Evolutionary conservation across 1,140 invertebrate genomes (phyloP).

Genomic region (Eumaeus atala): DNA sequence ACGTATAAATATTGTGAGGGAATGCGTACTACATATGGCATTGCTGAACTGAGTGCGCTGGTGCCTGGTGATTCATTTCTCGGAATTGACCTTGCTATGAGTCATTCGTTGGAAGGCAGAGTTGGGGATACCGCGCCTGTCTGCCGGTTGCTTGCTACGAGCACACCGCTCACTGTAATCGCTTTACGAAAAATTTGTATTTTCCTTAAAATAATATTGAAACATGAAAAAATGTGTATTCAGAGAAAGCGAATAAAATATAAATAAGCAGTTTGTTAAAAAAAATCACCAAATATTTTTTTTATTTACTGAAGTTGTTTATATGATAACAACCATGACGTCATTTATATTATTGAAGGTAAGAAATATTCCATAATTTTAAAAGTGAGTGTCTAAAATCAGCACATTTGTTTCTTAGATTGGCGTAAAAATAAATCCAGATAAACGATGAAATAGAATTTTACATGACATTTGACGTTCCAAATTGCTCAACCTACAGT

Average conservation of each 20-base stretch:
- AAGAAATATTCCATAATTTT: slow-evolving; percentile 27
- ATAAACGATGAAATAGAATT: slow-evolving; percentile 12
- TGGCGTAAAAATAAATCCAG: slow-evolving; percentile 9
- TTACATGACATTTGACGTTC: slow-evolving; percentile 41
- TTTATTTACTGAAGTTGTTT: slow-evolving; percentile 63
- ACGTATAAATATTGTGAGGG: slow-evolving; percentile 39
- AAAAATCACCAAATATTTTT: slow-evolving; percentile 22
- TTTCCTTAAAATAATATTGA: slow-evolving; percentile 1
- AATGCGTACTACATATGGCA: slow-evolving; percentile 64
- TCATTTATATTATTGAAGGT: slow-evolving; percentile 73
- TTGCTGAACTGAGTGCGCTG: slow-evolving; percentile 66
- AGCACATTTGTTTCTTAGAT: slow-evolving; percentile 1
- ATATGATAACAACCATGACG: slow-evolving; percentile 74
- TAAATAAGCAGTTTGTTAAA: slow-evolving; percentile 30
- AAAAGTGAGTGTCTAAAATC: background rate
- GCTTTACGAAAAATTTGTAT: slow-evolving; percentile 29
- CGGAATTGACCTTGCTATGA: slow-evolving; percentile 75
- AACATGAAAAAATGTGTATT: slow-evolving; percentile 41
- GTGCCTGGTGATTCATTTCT: slow-evolving; percentile 74
- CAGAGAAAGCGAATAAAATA: slow-evolving; percentile 39
- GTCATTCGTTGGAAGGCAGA: slow-evolving; percentile 72
- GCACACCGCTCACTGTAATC: slow-evolving; percentile 53
- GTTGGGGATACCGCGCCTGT: slow-evolving; percentile 73
- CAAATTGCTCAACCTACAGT: slow-evolving; percentile 15
- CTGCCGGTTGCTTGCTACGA: slow-evolving; percentile 63